Percentiles rank a stretch among this genome's conserved stretches.
Evolutionary conservation across 92 coral and sea anemone genomes (phyloP).

Genomic region (Phenganax stokvisi): DNA sequence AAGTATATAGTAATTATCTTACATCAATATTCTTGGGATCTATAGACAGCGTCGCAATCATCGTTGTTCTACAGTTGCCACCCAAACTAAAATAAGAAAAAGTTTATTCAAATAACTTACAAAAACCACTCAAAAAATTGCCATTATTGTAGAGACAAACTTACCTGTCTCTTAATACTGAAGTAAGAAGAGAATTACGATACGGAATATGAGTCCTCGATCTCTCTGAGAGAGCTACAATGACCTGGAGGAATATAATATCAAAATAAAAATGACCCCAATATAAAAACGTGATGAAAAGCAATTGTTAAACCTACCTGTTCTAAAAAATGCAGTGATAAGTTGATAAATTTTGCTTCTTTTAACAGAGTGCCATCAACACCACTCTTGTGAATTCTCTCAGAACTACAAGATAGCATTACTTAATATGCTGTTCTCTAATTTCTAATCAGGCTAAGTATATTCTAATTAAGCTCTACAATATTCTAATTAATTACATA

Average conservation of each 20-base stretch:
- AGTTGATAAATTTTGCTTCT: slow-evolving; percentile 94
- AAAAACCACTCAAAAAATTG: background rate
- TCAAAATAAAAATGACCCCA: background rate
- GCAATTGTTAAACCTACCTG: slow-evolving; percentile 51
- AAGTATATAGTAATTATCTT: slow-evolving; percentile 27
- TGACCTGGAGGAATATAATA: slow-evolving; percentile 52
- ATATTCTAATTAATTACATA: background rate
- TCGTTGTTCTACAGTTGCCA: slow-evolving; percentile 91
- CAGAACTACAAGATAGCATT: slow-evolving; percentile 56
- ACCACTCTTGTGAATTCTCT: slow-evolving; percentile 84
- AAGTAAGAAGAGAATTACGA: slow-evolving; percentile 93
- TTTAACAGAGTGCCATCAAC: slow-evolving; percentile 85
- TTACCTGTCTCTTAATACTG: slow-evolving; percentile 93
- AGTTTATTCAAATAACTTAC: background rate
- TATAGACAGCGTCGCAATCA: slow-evolving; percentile 93
- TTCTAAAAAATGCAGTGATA: slow-evolving; percentile 85
- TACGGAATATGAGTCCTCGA: slow-evolving; percentile 97
- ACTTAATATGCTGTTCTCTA: background rate
- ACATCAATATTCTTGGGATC: slow-evolving; percentile 90
- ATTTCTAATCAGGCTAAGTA: background rate
- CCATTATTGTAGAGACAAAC: background rate
- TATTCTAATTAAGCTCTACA: background rate
- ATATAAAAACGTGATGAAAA: background rate
- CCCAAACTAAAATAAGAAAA: slow-evolving; percentile 66
- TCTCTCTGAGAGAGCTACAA: slow-evolving; percentile 94